Base-by-base conservation (phyloP, 2,113 vertebrate species). In the Pseudorhombus dupliciocellatus region DNA sequence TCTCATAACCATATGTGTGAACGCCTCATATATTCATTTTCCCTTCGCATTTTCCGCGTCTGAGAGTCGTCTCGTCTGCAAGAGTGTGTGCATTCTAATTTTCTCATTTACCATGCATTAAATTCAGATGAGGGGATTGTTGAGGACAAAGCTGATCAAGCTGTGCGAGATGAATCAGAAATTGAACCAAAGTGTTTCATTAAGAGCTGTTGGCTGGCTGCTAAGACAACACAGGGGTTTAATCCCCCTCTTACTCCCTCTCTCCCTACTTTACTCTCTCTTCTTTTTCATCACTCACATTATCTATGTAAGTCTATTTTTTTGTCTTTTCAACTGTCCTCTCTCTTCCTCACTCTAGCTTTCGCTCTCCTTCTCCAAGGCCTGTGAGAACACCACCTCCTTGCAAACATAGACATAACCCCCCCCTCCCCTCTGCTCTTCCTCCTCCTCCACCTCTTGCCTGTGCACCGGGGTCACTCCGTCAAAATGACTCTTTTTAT, bases 401-500 rank as follows among this genome's bases (percentile, higher is more conserved):
- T 83, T 74, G 95, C 95, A 97, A 97, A 97, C 91, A 97, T 93
- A 96, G 93, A 94, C 94, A 95, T 95, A 94, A 91, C 93, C 62
- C 77, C 44, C 48, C 68, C 64, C 25, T 53, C 30, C 46, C 61
- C 44, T 56, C 52, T 54, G 34, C 58, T 4, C 55, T 10, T 18
- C 26, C 51, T 51, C 26, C 64, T 31, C 20, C 92, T 82, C 52
- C 54, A 34, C 61, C 46, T n/a, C 55, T 91, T 81, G 91, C 91
- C 93, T 80, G 88, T 88, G 92, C 93, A 83, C 87, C 86, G 72
- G 93, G 93, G 94, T 96, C 94, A 95, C 91, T 42, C 95, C 94
- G 90, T 95, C 95, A 97, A 98, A 98, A 98, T 98, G 96, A 98
- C 96, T 97, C 94, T 97, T 98, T 99, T 98, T 98, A 98, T 98